phyloP scores from a whole-genome alignment of 2,888 invertebrate species.

The Molorchus minor region DNA sequence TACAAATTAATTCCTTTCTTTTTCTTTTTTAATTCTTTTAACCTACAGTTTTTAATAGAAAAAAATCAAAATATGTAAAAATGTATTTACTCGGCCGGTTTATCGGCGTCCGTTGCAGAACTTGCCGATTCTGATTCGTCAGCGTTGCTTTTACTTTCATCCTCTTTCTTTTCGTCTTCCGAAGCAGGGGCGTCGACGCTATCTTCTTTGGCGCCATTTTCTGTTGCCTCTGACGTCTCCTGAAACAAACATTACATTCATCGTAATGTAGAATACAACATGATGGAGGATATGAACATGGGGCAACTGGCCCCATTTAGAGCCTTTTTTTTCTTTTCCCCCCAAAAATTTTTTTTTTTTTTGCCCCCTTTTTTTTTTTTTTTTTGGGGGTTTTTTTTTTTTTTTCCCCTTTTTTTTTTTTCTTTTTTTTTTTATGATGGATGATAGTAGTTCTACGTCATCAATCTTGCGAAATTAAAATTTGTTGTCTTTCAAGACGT shows the following conservation, averaged over 20 bases:
- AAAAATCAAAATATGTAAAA: constrained; percentile 43
- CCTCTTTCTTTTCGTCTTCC: constrained; percentile 54
- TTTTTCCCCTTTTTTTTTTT: too few species aligned
- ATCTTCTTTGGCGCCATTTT: constrained; percentile 60
- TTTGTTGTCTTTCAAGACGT: too few species aligned
- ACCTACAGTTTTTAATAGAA: constrained; percentile 53
- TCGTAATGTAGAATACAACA: too few species aligned
- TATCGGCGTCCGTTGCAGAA: constrained; percentile 54
- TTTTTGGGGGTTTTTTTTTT: too few species aligned
- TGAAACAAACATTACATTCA: constrained; percentile 24
- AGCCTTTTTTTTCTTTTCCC: too few species aligned
- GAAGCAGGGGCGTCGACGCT: constrained; percentile 55
- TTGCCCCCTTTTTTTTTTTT: too few species aligned
- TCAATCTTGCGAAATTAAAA: too few species aligned
- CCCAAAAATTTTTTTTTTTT: too few species aligned
- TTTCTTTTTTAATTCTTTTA: constrained; percentile 40
- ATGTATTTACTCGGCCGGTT: constrained; percentile 57
- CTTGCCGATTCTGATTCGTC: constrained; percentile 48
- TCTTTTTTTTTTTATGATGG: too few species aligned
- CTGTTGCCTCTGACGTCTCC: constrained; percentile 54
- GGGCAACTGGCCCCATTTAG: too few species aligned
- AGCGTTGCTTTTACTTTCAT: constrained; percentile 49
- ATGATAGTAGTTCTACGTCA: too few species aligned
- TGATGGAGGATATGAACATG: too few species aligned
- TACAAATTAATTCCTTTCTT: constrained; percentile 37